These are phyloP conservation scores for Malthinus flaveolus DNA, from an alignment of 2,888 invertebrate species.

Conservation along the genomic window DNA sequence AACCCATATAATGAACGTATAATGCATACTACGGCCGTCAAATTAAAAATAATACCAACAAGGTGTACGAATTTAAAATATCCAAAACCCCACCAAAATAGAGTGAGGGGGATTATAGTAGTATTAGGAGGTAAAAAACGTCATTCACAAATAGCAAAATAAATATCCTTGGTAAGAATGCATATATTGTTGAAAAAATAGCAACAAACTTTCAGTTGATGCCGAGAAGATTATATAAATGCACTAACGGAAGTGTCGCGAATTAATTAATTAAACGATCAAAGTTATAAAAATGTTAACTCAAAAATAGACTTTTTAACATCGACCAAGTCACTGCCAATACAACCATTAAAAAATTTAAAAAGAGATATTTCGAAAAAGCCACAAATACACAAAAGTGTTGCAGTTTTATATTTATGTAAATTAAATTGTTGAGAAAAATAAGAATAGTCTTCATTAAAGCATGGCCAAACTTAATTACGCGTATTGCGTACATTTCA, in stretches of 20 bases:
- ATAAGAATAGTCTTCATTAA: slow-evolving; percentile 29
- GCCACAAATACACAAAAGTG: slow-evolving; percentile 1
- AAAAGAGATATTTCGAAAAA: slow-evolving; percentile 19
- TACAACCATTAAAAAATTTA: slow-evolving; percentile 10
- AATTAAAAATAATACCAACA: neutral
- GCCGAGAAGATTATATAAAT: slow-evolving; percentile 12
- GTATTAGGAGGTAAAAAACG: slow-evolving; percentile 24
- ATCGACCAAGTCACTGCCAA: slow-evolving; percentile 25
- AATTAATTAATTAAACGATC: slow-evolving; percentile 2
- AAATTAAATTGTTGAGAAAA: slow-evolving; percentile 23
- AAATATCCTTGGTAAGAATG: slow-evolving; percentile 49
- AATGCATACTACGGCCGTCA: neutral
- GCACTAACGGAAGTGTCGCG: neutral
- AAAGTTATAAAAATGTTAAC: neutral
- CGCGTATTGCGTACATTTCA: slow-evolving; percentile 6
- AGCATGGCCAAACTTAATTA: slow-evolving; percentile 39
- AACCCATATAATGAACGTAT: slow-evolving; percentile 9
- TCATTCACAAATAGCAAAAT: slow-evolving; percentile 41
- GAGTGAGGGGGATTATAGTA: slow-evolving; percentile 24
- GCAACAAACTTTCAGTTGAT: slow-evolving; percentile 22
- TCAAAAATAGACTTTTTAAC: slow-evolving; percentile 1
- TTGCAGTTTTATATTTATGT: slow-evolving; percentile 26
- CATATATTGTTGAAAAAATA: slow-evolving; percentile 44
- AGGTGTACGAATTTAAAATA: slow-evolving; percentile 8
- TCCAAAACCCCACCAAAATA: slow-evolving; percentile 19